These are phyloP conservation scores for Apis cerana DNA, from an alignment of 1,140 invertebrate genomes.

Conservation along the genomic window DNA sequence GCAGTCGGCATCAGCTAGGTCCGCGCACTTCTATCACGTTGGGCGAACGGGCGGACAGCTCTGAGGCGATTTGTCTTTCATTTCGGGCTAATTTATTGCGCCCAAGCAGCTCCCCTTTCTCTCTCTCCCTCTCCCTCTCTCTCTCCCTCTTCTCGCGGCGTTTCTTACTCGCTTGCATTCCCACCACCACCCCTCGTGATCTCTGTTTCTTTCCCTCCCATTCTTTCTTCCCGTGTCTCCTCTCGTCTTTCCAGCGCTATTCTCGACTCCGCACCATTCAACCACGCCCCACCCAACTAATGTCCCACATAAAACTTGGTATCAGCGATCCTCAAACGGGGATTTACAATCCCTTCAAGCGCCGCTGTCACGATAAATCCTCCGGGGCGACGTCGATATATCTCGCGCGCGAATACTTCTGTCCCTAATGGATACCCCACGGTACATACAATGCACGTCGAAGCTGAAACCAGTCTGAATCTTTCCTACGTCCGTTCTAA, in stretches of 20 bases:
- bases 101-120: conserved; percentile 61
- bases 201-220: conserved; percentile 54
- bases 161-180: conserved; percentile 77
- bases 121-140: conserved; percentile 28
- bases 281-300: conserved; percentile 81
- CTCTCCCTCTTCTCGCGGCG: neutral
- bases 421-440: conserved; percentile 79
- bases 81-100: conserved; percentile 81
- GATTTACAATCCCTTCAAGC: conserved; percentile 82
- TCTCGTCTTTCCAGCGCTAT: conserved; percentile 68
- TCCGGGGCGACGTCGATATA: conserved; percentile 78
- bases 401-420: conserved; percentile 79
- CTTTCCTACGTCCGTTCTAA: conserved; percentile 63
- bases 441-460: conserved; percentile 65
- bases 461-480: conserved; percentile 66
- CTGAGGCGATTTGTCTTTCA: conserved; percentile 81
- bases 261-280: conserved; percentile 77
- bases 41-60: conserved; percentile 81
- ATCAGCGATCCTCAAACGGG: conserved; percentile 82
- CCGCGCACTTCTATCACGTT: conserved; percentile 79
- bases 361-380: conserved; percentile 80
- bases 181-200: conserved; percentile 53
- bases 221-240: conserved; percentile 62
- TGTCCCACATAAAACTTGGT: conserved; percentile 82
- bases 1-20: conserved; percentile 70